These are phyloP conservation scores for Alligator sinensis DNA, from an alignment of 2,113 vertebrate species.

Conservation along the genomic window DNA sequence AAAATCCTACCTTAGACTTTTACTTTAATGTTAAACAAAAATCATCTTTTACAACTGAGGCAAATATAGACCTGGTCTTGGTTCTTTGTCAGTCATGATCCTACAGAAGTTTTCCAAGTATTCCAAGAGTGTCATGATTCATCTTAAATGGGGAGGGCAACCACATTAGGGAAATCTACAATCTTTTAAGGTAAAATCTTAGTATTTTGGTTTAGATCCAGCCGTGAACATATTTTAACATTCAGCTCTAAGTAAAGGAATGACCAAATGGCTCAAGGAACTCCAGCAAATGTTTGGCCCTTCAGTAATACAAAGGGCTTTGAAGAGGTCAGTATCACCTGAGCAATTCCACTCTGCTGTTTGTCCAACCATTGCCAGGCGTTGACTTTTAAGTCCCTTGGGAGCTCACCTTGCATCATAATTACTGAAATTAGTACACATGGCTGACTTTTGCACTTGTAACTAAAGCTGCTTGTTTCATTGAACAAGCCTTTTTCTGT, in stretches of 20 bases:
- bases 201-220: neutral
- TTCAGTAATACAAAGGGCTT: slow-evolving; percentile 68
- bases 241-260: neutral
- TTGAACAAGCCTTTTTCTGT: slow-evolving; percentile 78
- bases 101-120: neutral
- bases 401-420: slow-evolving; percentile 87
- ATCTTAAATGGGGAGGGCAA: neutral
- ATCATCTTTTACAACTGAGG: slow-evolving; percentile 42
- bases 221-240: neutral
- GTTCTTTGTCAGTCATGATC: neutral
- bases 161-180: no score
- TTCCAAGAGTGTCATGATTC: no score
- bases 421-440: slow-evolving; percentile 88
- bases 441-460: slow-evolving; percentile 83
- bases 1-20: slow-evolving; percentile 53
- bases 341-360: slow-evolving; percentile 62
- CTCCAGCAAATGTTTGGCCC: slow-evolving; percentile 35
- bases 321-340: slow-evolving; percentile 64
- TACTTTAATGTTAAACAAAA: slow-evolving; percentile 58
- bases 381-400: slow-evolving; percentile 80
- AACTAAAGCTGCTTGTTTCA: slow-evolving; percentile 82
- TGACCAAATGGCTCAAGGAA: neutral
- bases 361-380: slow-evolving; percentile 79
- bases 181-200: neutral
- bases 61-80: neutral